Conservation (phyloP, 2,888 invertebrate species). For the Orthosia gothica region DNA sequence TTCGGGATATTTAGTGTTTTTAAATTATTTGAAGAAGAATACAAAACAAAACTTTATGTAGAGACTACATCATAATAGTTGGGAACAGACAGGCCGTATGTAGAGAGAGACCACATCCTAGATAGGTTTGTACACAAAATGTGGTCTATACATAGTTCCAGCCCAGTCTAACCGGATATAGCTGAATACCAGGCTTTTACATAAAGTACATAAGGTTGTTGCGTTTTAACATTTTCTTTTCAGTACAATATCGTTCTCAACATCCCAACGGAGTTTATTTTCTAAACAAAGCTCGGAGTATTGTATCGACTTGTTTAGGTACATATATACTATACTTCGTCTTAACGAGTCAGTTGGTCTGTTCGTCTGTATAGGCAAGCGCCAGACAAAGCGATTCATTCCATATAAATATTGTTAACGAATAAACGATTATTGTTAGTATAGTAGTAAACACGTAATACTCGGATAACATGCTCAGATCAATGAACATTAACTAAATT, state of each 20-base stretch:
- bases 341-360: neutral
- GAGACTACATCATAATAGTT: no score
- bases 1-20: no score
- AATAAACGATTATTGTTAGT: neutral
- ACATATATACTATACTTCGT: neutral
- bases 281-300: conserved; percentile 3
- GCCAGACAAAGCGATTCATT: conserved; percentile 11
- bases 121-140: no score
- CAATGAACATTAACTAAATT: conserved; percentile 10
- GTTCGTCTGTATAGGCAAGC: neutral
- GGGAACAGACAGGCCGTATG: no score
- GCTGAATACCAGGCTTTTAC: neutral
- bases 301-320: neutral
- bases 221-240: conserved; percentile 5
- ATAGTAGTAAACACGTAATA: neutral
- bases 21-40: no score
- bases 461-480: conserved; percentile 1
- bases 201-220: no score
- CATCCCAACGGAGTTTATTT: neutral
- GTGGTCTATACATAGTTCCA: no score
- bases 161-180: neutral
- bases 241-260: neutral
- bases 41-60: no score
- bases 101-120: no score
- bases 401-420: conserved; percentile 2